phyloP scores from a whole-genome alignment of 2,888 invertebrate species.

The Teleogryllus oceanicus region DNA sequence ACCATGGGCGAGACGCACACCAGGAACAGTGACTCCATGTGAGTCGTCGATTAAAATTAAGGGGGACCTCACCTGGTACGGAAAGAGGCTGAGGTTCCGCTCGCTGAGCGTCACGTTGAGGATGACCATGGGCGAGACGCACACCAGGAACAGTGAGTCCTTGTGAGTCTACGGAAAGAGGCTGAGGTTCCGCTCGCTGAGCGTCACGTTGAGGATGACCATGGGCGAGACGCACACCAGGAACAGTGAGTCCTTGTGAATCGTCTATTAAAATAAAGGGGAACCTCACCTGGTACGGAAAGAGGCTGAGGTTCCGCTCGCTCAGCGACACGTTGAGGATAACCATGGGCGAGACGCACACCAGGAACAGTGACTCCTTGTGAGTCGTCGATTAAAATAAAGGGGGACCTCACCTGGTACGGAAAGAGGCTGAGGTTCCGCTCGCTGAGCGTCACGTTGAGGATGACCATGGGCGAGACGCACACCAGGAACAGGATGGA shows the following conservation, averaged over 20 bases:
- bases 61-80: constrained; percentile 55
- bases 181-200: constrained; percentile 59
- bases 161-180: constrained; percentile 53
- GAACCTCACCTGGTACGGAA: constrained; percentile 58
- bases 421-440: constrained; percentile 59
- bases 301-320: constrained; percentile 58
- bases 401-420: constrained; percentile 54
- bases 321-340: constrained; percentile 65
- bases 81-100: constrained; percentile 57
- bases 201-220: constrained; percentile 66
- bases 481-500: constrained; percentile 64
- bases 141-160: constrained; percentile 56
- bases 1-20: constrained; percentile 69
- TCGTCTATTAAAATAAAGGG: no score
- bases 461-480: constrained; percentile 68
- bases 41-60: no score
- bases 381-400: no score
- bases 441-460: constrained; percentile 64
- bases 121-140: constrained; percentile 69
- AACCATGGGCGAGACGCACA: constrained; percentile 69
- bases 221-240: constrained; percentile 67
- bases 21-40: constrained; percentile 51
- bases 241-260: constrained; percentile 48
- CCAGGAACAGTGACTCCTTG: constrained; percentile 49
- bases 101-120: constrained; percentile 65